phyloP scores from a whole-genome alignment of 2,113 vertebrate species.

The Chaetops frenatus region DNA sequence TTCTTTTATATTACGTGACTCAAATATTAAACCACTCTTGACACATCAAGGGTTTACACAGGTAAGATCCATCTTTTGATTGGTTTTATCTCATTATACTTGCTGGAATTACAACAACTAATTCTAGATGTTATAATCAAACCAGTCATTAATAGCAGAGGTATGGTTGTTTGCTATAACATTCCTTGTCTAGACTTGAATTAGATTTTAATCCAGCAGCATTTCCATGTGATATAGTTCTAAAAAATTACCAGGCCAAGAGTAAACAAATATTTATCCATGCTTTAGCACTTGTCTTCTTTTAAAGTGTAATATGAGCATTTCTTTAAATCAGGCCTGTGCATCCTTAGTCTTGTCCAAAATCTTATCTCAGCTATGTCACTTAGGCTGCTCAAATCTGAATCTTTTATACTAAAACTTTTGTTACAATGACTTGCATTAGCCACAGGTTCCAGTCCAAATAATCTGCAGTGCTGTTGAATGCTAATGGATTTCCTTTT shows the following conservation, averaged over 20 bases:
- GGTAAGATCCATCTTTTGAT: neutral
- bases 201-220: neutral
- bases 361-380: neutral
- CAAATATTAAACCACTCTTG: neutral
- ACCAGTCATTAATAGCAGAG: neutral
- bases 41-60: neutral
- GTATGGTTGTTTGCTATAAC: neutral
- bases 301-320: neutral
- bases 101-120: neutral
- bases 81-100: neutral
- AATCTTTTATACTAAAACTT: neutral
- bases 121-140: neutral
- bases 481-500: neutral
- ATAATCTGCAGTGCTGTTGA: neutral
- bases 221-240: neutral
- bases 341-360: neutral
- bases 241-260: neutral
- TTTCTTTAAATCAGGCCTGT: neutral
- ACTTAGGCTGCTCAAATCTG: neutral
- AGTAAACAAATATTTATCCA: neutral
- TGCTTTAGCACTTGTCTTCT: neutral
- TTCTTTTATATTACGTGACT: neutral
- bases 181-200: neutral
- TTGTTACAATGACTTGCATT: neutral
- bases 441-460: neutral